Evolutionary conservation across 2,888 invertebrate genomes (phyloP).

Genomic region (Tetranychus truncatus): DNA sequence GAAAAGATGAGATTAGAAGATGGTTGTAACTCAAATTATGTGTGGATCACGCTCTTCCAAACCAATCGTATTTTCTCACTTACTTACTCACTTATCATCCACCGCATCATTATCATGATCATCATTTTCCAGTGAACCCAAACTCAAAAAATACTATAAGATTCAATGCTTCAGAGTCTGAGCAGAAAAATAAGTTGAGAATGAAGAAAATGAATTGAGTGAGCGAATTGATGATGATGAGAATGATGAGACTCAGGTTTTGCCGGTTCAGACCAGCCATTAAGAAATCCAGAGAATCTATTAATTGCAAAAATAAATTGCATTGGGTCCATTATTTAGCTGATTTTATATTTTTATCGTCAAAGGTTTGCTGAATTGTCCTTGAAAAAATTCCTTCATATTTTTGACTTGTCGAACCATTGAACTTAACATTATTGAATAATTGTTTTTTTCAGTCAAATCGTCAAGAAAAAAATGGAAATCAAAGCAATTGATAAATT

Average conservation of each 20-base stretch:
- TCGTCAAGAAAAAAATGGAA: too few relatives aligned
- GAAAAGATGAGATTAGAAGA: background rate
- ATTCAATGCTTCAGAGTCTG: background rate
- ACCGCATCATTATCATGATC: background rate
- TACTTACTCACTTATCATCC: background rate
- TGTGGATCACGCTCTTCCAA: background rate
- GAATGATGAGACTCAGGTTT: constrained; percentile 7
- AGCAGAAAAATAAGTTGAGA: background rate
- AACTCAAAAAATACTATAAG: background rate
- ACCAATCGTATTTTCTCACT: background rate
- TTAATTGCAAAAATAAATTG: background rate
- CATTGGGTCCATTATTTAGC: too few relatives aligned
- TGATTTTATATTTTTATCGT: too few relatives aligned
- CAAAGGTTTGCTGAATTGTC: too few relatives aligned
- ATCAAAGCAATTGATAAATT: too few relatives aligned
- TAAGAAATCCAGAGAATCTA: background rate
- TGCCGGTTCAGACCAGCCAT: background rate
- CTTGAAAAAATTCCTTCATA: too few relatives aligned
- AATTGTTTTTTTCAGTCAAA: too few relatives aligned
- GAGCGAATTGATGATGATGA: background rate
- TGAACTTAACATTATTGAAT: too few relatives aligned
- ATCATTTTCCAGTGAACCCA: background rate
- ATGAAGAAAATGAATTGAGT: background rate
- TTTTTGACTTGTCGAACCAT: too few relatives aligned
- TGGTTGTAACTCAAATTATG: background rate